Percentiles rank a stretch among this genome's conserved stretches.
phyloP scores from a whole-genome alignment of 2,888 invertebrate genomes.

The Rapana venosa region DNA sequence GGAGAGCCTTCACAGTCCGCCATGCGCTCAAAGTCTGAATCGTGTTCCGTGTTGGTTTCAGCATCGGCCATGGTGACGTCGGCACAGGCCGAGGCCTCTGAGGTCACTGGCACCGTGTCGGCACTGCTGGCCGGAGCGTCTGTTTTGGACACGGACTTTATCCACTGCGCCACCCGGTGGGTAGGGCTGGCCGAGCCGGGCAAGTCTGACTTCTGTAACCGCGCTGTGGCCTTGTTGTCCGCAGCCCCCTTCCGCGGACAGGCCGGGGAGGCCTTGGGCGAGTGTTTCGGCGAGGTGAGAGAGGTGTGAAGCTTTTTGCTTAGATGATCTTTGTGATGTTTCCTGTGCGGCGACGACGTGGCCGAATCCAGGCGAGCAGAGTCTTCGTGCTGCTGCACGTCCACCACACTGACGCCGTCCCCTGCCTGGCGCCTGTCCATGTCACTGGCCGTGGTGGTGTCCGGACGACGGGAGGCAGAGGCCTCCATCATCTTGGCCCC shows the following conservation, averaged over 20 bases:
- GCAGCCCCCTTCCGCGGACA: conserved; percentile 54
- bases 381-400: conserved; percentile 25
- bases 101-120: conserved; percentile 10
- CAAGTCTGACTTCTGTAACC: conserved; percentile 60
- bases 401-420: conserved; percentile 38
- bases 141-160: conserved; percentile 68
- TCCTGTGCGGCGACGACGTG: conserved; percentile 24
- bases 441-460: not conserved
- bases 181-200: conserved; percentile 64
- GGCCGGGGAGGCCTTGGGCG: conserved; percentile 65
- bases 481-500: conserved; percentile 51
- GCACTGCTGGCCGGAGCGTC: not conserved
- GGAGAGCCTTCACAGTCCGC: conserved; percentile 49
- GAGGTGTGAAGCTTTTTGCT: conserved; percentile 48
- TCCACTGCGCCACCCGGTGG: conserved; percentile 75
- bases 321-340: conserved; percentile 37
- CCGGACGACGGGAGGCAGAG: not conserved
- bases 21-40: conserved; percentile 57
- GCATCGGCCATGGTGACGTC: conserved; percentile 54
- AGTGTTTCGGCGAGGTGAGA: conserved; percentile 66
- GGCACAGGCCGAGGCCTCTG: not conserved
- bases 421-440: conserved; percentile 33
- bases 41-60: conserved; percentile 59
- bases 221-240: conserved; percentile 44
- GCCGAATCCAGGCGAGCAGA: not conserved